These are phyloP conservation scores for Blomia tropicalis DNA, from an alignment of 2,888 invertebrate genomes.

Conservation along the genomic window DNA sequence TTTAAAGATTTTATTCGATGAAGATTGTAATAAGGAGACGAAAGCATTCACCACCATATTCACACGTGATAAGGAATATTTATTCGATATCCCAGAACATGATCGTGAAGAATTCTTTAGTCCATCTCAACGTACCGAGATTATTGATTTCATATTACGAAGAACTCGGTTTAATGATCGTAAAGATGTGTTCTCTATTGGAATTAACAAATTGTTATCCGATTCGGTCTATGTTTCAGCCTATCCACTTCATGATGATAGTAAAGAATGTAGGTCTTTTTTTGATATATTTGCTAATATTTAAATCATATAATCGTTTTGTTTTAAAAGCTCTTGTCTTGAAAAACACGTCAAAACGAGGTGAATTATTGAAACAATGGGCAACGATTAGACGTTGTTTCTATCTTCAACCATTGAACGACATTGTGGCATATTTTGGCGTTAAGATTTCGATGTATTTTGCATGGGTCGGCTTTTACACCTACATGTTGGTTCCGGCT, in stretches of 20 bases:
- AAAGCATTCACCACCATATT: constrained; percentile 70
- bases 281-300: neutral
- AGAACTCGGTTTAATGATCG: constrained; percentile 52
- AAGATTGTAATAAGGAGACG: constrained; percentile 36
- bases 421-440: constrained; percentile 66
- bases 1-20: constrained; percentile 17
- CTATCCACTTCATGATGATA: constrained; percentile 62
- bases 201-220: constrained; percentile 55
- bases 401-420: constrained; percentile 63
- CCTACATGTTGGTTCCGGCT: constrained; percentile 71
- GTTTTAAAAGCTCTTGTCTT: constrained; percentile 3
- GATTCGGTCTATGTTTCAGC: constrained; percentile 59
- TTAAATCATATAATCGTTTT: neutral
- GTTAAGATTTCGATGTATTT: constrained; percentile 78
- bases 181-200: constrained; percentile 53
- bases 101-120: constrained; percentile 66
- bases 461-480: constrained; percentile 87
- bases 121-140: constrained; percentile 63
- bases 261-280: neutral
- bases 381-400: constrained; percentile 28
- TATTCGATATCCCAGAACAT: constrained; percentile 58
- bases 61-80: constrained; percentile 74
- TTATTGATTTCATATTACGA: constrained; percentile 80
- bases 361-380: constrained; percentile 28
- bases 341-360: constrained; percentile 22